phyloP scores from a whole-genome alignment of 2,113 vertebrate genomes.

The Dipodomys stephensi region DNA sequence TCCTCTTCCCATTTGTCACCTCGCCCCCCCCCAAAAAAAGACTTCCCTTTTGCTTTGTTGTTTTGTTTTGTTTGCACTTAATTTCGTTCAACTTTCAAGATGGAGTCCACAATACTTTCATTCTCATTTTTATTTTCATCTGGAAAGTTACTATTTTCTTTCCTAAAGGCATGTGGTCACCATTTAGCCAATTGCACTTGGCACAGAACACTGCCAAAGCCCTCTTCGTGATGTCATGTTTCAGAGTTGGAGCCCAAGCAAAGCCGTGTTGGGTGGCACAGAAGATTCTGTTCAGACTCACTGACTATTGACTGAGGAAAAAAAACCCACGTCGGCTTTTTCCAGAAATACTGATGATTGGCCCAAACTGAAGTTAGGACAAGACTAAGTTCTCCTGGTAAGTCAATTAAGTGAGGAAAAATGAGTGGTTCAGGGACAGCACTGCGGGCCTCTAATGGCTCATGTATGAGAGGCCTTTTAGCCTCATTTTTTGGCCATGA shows the following conservation, averaged over 20 bases:
- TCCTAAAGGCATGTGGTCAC: conserved; percentile 58
- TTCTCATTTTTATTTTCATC: conserved; percentile 25
- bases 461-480: background rate
- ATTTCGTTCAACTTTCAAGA: conserved; percentile 50
- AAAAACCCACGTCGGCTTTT: conserved; percentile 77
- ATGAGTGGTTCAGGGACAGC: background rate
- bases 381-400: conserved; percentile 56
- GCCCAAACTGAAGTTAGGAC: conserved; percentile 79
- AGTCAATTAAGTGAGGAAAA: conserved; percentile 75
- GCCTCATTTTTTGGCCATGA: background rate
- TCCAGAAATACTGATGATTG: conserved; percentile 76
- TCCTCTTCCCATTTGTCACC: too few species aligned
- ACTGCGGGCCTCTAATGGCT: background rate
- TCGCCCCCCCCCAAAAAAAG: too few species aligned
- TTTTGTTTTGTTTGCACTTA: background rate
- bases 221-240: conserved; percentile 51
- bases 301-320: conserved; percentile 72
- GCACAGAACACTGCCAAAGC: background rate
- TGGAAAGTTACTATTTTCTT: background rate
- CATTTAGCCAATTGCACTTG: conserved; percentile 64
- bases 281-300: conserved; percentile 74
- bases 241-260: conserved; percentile 8
- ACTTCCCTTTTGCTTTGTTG: too few species aligned
- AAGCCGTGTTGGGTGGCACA: conserved; percentile 74
- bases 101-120: background rate